Conservation (phyloP, 2,113 vertebrate species). For the Alligator mississippiensis region DNA sequence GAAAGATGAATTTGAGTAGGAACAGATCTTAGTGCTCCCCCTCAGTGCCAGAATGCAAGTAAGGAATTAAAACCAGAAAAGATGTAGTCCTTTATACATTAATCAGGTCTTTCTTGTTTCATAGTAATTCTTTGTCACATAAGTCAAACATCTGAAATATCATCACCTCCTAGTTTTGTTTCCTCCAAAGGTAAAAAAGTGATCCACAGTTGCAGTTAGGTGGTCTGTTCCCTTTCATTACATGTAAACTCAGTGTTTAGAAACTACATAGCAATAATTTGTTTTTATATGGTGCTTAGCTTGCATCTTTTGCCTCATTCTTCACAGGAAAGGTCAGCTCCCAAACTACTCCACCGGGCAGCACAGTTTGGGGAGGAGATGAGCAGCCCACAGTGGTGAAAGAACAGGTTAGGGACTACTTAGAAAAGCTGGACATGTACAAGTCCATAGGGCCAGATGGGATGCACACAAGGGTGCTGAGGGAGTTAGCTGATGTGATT, state of each 20-base stretch:
- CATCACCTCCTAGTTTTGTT: background rate
- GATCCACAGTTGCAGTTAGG: background rate
- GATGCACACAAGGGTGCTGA: too few species aligned
- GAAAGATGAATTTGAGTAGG: background rate
- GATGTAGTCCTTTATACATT: background rate
- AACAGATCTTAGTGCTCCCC: background rate
- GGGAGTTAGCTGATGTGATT: too few species aligned
- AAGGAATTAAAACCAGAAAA: background rate
- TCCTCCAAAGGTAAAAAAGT: background rate
- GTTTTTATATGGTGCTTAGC: background rate
- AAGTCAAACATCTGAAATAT: background rate
- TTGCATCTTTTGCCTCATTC: background rate
- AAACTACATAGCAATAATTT: background rate
- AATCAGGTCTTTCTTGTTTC: background rate
- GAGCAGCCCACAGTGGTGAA: too few species aligned
- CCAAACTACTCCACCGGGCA: too few species aligned
- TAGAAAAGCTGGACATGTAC: too few species aligned
- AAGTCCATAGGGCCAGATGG: too few species aligned
- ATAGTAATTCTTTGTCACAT: background rate
- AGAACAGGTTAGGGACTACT: too few species aligned
- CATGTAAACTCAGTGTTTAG: background rate
- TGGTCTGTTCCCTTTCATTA: background rate
- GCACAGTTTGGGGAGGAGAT: too few species aligned
- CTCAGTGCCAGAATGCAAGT: background rate
- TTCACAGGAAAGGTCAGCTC: too few species aligned